Evolutionary conservation across 2,113 vertebrate species (phyloP).

Genomic region (Osmerus eperlanus): DNA sequence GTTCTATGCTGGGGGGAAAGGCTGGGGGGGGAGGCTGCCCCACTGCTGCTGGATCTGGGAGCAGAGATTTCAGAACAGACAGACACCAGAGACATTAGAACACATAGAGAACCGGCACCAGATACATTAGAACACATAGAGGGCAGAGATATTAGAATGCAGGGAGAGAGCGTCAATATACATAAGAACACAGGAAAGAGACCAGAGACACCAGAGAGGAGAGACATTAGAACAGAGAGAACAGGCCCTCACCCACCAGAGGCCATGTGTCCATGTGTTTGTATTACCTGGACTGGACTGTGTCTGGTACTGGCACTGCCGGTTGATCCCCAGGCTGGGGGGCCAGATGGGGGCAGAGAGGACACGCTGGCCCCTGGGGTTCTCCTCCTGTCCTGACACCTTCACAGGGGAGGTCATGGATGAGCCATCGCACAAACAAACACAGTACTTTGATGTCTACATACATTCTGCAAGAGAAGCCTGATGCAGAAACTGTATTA

Average conservation of each 20-base stretch:
- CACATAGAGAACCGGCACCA: too few relatives aligned
- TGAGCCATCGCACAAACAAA: background rate
- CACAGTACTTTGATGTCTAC: background rate
- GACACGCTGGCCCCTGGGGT: slow-evolving; percentile 78
- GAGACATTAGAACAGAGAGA: too few relatives aligned
- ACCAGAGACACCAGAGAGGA: background rate
- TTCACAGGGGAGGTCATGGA: slow-evolving; percentile 45
- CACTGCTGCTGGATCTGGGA: background rate
- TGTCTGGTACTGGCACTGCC: slow-evolving; percentile 83
- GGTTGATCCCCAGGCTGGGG: slow-evolving; percentile 82
- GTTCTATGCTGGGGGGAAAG: slow-evolving; percentile 66
- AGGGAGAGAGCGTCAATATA: too few relatives aligned
- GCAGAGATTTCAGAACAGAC: slow-evolving; percentile 11
- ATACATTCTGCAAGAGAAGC: too few relatives aligned
- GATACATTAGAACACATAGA: too few relatives aligned
- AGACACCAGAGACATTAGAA: too few relatives aligned
- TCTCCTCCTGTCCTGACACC: slow-evolving; percentile 93
- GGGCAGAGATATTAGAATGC: too few relatives aligned
- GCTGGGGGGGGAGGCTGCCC: background rate
- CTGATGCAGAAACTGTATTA: too few relatives aligned
- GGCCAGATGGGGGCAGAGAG: slow-evolving; percentile 90
- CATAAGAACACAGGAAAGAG: too few relatives aligned
- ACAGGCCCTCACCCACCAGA: too few relatives aligned
- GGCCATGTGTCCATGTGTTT: too few relatives aligned
- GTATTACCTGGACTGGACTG: slow-evolving; percentile 63